Evolutionary conservation across 2,113 vertebrate genomes (phyloP).

Genomic region (Montifringilla adamsi): DNA sequence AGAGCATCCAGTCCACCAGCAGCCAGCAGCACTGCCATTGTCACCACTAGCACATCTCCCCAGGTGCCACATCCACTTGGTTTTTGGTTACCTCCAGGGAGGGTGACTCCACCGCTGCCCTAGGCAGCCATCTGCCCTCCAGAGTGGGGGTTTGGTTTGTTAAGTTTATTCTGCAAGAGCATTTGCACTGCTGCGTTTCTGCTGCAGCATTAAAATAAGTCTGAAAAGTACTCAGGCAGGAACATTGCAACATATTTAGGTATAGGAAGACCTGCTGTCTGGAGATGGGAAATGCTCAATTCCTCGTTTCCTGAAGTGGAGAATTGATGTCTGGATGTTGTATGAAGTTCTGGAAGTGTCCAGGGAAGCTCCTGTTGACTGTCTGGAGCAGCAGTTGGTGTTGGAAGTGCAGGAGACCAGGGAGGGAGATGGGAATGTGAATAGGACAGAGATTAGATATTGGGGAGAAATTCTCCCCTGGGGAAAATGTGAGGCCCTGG

Average conservation of each 20-base stretch:
- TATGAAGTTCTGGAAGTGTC: slow-evolving; percentile 27
- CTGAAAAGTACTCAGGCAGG: slow-evolving; percentile 7
- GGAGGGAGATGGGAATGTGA: not conserved
- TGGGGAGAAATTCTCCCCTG: not conserved
- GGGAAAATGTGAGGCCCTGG: not conserved
- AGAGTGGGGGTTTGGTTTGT: not conserved
- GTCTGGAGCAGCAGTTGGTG: not conserved
- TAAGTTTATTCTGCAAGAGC: not conserved
- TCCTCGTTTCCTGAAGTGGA: slow-evolving; percentile 38
- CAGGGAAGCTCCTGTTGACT: slow-evolving; percentile 10
- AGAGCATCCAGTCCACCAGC: accelerated
- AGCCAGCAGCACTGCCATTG: not conserved
- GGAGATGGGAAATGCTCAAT: slow-evolving; percentile 8
- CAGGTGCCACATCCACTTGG: accelerated
- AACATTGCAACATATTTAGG: not conserved
- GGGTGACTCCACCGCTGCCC: not conserved
- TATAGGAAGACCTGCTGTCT: slow-evolving; percentile 9
- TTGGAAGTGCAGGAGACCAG: not conserved
- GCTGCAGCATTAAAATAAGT: not conserved
- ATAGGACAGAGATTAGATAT: not conserved
- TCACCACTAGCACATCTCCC: accelerated
- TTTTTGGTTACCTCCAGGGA: too few relatives aligned
- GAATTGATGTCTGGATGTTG: slow-evolving; percentile 10
- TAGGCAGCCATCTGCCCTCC: not conserved
- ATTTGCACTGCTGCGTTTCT: not conserved